Conservation (phyloP, 2,888 invertebrate species). For the Trichogramma dendrolimi region DNA sequence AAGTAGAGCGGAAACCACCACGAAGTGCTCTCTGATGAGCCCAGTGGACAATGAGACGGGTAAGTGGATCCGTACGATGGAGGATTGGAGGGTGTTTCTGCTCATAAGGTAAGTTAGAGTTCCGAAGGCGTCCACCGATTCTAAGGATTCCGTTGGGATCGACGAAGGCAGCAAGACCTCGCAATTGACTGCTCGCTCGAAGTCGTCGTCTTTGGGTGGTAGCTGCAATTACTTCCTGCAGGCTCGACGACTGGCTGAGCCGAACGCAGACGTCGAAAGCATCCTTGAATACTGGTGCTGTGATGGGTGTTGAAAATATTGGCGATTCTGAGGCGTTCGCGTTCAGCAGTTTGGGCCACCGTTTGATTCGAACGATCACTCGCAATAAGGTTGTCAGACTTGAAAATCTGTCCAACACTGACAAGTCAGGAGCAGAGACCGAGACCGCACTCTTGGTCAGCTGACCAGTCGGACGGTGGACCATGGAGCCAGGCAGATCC, state of each 20-base stretch:
- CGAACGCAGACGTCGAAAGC: not conserved
- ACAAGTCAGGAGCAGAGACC: not conserved
- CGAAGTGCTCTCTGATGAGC: too few relatives aligned
- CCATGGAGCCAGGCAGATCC: not conserved
- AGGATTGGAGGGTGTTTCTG: conserved; percentile 3
- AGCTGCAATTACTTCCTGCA: too few relatives aligned
- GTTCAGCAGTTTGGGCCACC: not conserved
- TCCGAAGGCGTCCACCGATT: not conserved
- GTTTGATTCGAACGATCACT: not conserved
- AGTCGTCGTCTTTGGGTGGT: too few relatives aligned
- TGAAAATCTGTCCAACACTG: not conserved
- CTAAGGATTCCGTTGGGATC: not conserved
- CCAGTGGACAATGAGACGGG: too few relatives aligned
- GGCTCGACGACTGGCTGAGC: not conserved
- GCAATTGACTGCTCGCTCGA: too few relatives aligned
- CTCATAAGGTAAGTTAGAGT: not conserved
- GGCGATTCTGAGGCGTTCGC: too few relatives aligned
- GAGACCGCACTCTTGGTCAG: not conserved
- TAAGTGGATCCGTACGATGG: too few relatives aligned
- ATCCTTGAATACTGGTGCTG: not conserved
- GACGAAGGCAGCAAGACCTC: not conserved
- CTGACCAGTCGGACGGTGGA: not conserved
- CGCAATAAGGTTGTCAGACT: not conserved
- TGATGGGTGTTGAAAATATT: too few relatives aligned
- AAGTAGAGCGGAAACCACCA: too few relatives aligned